phyloP scores from a whole-genome alignment of 2,113 vertebrate genomes.

The Rhinopithecus roxellana region DNA sequence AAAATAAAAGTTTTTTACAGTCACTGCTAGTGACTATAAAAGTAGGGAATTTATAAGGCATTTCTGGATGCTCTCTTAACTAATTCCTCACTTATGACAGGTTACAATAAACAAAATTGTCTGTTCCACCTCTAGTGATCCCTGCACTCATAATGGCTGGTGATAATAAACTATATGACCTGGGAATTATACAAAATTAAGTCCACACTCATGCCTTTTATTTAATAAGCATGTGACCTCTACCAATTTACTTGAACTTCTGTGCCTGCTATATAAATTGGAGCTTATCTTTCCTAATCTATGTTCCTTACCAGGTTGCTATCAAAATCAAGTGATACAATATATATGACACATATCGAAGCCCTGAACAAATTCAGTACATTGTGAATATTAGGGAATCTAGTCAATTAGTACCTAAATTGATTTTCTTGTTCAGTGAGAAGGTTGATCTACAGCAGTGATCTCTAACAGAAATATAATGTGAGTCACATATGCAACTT shows the following conservation, averaged over 20 bases:
- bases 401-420: background rate
- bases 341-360: background rate
- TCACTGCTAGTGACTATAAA: background rate
- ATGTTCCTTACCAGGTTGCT: background rate
- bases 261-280: background rate
- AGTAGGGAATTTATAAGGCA: background rate
- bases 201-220: background rate
- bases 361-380: background rate
- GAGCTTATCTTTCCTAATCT: background rate
- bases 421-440: background rate
- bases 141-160: background rate
- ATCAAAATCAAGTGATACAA: conserved; percentile 9
- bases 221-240: background rate
- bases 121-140: background rate
- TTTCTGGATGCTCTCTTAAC: background rate
- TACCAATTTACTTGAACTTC: background rate
- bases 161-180: background rate
- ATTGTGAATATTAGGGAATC: background rate
- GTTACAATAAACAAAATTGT: background rate
- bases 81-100: background rate
- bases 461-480: background rate
- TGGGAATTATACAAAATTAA: background rate
- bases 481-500: background rate
- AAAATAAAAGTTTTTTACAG: background rate
- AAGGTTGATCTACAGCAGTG: background rate